These are phyloP conservation scores for Zingel zingel DNA, from an alignment of 2,113 vertebrate species.

Conservation along the genomic window DNA sequence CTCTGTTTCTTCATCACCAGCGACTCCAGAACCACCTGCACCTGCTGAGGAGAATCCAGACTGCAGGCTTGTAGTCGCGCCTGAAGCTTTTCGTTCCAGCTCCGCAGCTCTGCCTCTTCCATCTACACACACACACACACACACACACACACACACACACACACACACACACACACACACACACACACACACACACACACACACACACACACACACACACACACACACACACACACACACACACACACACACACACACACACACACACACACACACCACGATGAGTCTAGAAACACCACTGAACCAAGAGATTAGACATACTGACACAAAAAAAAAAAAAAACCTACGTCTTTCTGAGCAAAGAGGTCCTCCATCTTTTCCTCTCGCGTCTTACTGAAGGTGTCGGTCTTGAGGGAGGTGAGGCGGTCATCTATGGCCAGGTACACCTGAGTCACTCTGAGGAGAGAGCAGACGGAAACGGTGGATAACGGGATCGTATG, in stretches of 20 bases:
- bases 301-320: not conserved
- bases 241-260: not conserved
- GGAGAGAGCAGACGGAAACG: not conserved
- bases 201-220: no score
- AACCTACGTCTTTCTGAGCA: slow-evolving; percentile 95
- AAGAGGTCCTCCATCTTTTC: slow-evolving; percentile 99
- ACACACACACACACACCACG: not conserved
- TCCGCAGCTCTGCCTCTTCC: slow-evolving; percentile 95
- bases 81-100: slow-evolving; percentile 97
- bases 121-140: slow-evolving; percentile 83
- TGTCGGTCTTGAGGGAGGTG: slow-evolving; percentile 96
- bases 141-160: not conserved
- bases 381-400: slow-evolving; percentile 97
- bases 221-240: not conserved
- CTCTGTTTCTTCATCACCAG: slow-evolving; percentile 96
- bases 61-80: slow-evolving; percentile 87
- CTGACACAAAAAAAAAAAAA: no score
- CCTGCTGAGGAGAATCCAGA: slow-evolving; percentile 90
- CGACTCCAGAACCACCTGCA: slow-evolving; percentile 92
- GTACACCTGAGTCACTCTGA: slow-evolving; percentile 94
- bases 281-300: not conserved
- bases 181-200: no score
- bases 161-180: no score
- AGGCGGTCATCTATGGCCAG: slow-evolving; percentile 96
- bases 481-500: not conserved